These are phyloP conservation scores for Drosophila phalerata DNA, from an alignment of 2,888 invertebrate genomes.

Conservation along the genomic window DNA sequence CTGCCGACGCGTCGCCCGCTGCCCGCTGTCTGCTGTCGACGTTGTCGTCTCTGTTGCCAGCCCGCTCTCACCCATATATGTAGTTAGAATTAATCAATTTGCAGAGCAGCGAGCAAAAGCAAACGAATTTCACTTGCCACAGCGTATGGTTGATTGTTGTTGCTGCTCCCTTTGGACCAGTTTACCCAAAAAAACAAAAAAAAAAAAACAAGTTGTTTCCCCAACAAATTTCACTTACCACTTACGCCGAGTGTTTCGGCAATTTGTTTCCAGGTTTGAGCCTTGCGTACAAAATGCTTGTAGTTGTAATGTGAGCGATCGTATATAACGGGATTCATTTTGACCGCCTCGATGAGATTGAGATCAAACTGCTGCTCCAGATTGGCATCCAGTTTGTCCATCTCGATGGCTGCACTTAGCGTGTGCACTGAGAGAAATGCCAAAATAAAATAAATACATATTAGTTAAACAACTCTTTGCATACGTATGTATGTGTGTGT, in stretches of 20 bases:
- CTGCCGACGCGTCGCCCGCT: constrained; percentile 68
- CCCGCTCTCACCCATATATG: constrained; percentile 37
- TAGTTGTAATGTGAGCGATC: constrained; percentile 84
- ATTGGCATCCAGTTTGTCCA: constrained; percentile 83
- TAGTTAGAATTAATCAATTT: constrained; percentile 66
- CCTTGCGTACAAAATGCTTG: constrained; percentile 83
- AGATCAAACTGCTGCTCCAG: constrained; percentile 84
- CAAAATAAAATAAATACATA: constrained; percentile 22
- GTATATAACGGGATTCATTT: constrained; percentile 84
- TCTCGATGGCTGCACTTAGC: constrained; percentile 74
- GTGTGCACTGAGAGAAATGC: constrained; percentile 71
- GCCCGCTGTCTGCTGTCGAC: constrained; percentile 21
- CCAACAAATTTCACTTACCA: constrained; percentile 75
- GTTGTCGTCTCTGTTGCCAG: constrained; percentile 62
- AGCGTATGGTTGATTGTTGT: constrained; percentile 20
- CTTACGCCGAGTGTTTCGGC: constrained; percentile 83
- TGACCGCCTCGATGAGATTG: constrained; percentile 83
- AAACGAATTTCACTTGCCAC: constrained; percentile 63
- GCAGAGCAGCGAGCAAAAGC: constrained; percentile 34
- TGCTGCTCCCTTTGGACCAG: constrained; percentile 47
- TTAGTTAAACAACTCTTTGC: constrained; percentile 24
- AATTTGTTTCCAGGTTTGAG: constrained; percentile 84
- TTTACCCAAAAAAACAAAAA: no score
- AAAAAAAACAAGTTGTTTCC: background rate
- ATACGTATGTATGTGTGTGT: constrained; percentile 3